Percentiles rank a stretch among this genome's conserved stretches.
Evolutionary conservation across 2,797 vertebrate species (phyloP).

Genomic region (Phyllotis vaccarum): DNA sequence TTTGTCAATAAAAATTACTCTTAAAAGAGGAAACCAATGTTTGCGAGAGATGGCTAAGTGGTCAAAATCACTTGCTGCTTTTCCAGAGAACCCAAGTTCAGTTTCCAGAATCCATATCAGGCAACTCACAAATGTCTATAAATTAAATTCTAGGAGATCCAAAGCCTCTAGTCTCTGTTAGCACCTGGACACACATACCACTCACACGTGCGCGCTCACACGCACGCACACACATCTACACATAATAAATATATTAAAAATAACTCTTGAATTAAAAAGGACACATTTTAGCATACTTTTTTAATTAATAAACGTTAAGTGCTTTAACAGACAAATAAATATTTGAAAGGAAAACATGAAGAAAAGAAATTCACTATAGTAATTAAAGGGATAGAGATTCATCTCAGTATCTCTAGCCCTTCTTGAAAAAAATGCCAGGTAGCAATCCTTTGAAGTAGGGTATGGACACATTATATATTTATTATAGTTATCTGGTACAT

Average conservation of each 20-base stretch:
- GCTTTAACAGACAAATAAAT: background rate
- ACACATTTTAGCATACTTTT: background rate
- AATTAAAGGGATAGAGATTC: constrained; percentile 33
- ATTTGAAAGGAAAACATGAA: background rate
- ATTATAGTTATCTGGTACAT: background rate
- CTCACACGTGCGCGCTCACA: background rate
- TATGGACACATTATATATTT: constrained; percentile 18
- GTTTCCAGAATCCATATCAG: background rate
- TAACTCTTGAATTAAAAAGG: background rate
- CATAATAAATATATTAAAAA: background rate
- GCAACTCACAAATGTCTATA: background rate
- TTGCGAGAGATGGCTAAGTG: background rate
- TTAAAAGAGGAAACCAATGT: background rate
- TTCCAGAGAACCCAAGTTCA: background rate
- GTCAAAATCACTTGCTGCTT: background rate
- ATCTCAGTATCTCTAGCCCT: constrained; percentile 27
- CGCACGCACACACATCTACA: background rate
- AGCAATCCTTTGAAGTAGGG: background rate
- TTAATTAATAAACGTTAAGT: background rate
- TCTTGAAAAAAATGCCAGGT: constrained; percentile 44
- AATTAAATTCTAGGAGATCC: background rate
- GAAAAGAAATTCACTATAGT: background rate
- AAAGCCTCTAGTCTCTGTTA: background rate
- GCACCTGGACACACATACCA: background rate
- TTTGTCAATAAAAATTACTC: background rate